phyloP scores from a whole-genome alignment of 2,797 vertebrate species.

The Pseudochromis fuscus region DNA sequence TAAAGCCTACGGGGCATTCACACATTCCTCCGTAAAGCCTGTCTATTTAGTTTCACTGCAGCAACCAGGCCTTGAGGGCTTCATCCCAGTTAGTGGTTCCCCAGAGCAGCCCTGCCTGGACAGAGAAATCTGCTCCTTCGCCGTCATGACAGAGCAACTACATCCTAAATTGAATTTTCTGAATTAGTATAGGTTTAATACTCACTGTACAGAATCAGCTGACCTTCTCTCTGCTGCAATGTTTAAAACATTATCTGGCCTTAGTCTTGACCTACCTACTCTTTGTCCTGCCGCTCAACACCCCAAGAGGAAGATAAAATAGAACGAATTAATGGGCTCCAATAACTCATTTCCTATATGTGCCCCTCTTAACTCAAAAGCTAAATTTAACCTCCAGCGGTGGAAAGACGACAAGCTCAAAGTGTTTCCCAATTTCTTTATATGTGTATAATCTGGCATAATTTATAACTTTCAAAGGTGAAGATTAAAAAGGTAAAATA shows the following conservation, averaged over 20 bases:
- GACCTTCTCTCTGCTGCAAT: slow-evolving; percentile 52
- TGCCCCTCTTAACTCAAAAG: slow-evolving; percentile 39
- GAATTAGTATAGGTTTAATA: slow-evolving; percentile 35
- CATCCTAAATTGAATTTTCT: slow-evolving; percentile 34
- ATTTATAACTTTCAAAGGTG: slow-evolving; percentile 5
- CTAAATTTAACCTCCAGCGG: slow-evolving; percentile 55
- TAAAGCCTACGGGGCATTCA: slow-evolving; percentile 57
- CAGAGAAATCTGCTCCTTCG: slow-evolving; percentile 23
- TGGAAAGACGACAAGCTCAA: slow-evolving; percentile 30
- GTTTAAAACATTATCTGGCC: slow-evolving; percentile 61
- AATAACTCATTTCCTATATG: slow-evolving; percentile 61
- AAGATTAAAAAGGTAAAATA: slow-evolving; percentile 14
- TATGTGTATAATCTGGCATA: slow-evolving; percentile 11
- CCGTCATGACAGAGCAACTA: slow-evolving; percentile 40
- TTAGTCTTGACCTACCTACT: slow-evolving; percentile 58
- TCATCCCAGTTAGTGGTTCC: slow-evolving; percentile 52
- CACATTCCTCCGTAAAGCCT: slow-evolving; percentile 50
- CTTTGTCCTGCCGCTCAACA: slow-evolving; percentile 59
- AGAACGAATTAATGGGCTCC: slow-evolving; percentile 59
- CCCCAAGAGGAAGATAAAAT: slow-evolving; percentile 58
- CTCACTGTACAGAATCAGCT: slow-evolving; percentile 6
- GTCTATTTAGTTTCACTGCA: slow-evolving; percentile 49
- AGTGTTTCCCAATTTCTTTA: slow-evolving; percentile 11
- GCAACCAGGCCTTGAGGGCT: slow-evolving; percentile 59
- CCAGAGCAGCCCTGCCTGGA: slow-evolving; percentile 37